A percentile compares a stretch with the other conserved stretches of the same genome.
Evolutionary conservation across 2,113 vertebrate genomes (phyloP).

Genomic region (Anthoscopus minutus): DNA sequence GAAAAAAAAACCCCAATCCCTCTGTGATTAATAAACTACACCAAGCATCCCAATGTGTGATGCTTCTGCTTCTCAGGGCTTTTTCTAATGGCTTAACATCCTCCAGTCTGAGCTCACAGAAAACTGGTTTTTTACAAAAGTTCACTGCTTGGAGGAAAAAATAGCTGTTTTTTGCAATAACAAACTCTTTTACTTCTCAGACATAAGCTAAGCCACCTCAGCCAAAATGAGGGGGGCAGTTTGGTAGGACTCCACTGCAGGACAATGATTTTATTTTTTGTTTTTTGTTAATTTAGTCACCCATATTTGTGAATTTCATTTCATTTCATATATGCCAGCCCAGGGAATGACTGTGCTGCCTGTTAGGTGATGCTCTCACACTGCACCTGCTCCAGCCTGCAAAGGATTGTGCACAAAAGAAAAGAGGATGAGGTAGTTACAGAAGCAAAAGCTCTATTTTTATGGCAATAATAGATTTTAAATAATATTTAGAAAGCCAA

Average conservation of each 20-base stretch:
- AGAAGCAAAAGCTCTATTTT: background rate
- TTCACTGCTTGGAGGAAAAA: background rate
- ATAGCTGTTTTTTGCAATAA: rapidly evolving
- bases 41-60: background rate
- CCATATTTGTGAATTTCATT: background rate
- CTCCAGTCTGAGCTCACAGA: background rate
- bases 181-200: background rate
- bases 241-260: background rate
- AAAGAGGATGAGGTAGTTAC: background rate
- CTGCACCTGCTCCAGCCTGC: background rate
- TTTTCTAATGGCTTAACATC: background rate
- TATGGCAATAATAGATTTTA: background rate
- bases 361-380: background rate
- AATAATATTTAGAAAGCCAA: background rate
- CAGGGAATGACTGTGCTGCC: background rate
- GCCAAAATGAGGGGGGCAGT: rapidly evolving
- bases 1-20: rapidly evolving
- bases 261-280: background rate
- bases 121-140: background rate
- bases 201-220: background rate
- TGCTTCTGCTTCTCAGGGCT: background rate
- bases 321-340: background rate
- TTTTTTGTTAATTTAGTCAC: background rate
- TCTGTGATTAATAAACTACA: background rate
- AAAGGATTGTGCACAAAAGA: background rate